Base-by-base conservation (phyloP, 2,113 vertebrate species). In the Podocnemis expansa region DNA sequence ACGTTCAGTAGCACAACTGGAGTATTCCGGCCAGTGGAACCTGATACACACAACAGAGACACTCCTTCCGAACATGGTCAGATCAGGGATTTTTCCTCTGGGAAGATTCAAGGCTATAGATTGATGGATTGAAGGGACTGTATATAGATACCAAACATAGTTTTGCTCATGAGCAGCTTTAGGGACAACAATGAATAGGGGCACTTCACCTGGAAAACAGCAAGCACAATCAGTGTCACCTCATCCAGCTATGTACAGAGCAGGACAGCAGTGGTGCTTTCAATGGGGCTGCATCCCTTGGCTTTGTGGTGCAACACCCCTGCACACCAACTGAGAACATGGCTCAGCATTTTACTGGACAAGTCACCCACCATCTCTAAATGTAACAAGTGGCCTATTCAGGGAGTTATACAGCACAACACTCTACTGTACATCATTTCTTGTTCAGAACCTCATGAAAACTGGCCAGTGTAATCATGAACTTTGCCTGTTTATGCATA, bases 111-210 rank as follows among this genome's bases (percentile, higher is more conserved):
- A 84, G 87, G 78, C 52, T 86, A 16, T 0, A 0, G 52, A 83
- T 81, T 55, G 1, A 52, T 82, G 88, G 78, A 17, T 82, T 93
- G 79, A 47, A 82, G 34, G 8, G 88, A 86, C 29, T n/a, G 21
- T 80, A 49, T 58, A 82, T 87, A 73, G 51, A 88, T 10, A 88
- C 82, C 10, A n/a, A 87, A 43, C 89, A 94, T 81, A 55, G 43
- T 94, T 93, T 93, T 93, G 47, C 49, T 86, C 41, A 87, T 91
- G 56, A 89, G 21, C 54, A 89, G 75, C 34, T 34, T 93, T 56
- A 60, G 75, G 87, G 78, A 93, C 52, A 89, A 91, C 11, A 12
- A 51, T 80, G 47, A 2, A 22, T n/a, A 67, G 89, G 60, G 82
- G 87, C 87, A 41, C 63, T 47, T 82, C 45, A 31, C 34, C 19